Evolutionary conservation across 2,113 vertebrate species (phyloP).

Genomic region (Plestiodon gilberti): DNA sequence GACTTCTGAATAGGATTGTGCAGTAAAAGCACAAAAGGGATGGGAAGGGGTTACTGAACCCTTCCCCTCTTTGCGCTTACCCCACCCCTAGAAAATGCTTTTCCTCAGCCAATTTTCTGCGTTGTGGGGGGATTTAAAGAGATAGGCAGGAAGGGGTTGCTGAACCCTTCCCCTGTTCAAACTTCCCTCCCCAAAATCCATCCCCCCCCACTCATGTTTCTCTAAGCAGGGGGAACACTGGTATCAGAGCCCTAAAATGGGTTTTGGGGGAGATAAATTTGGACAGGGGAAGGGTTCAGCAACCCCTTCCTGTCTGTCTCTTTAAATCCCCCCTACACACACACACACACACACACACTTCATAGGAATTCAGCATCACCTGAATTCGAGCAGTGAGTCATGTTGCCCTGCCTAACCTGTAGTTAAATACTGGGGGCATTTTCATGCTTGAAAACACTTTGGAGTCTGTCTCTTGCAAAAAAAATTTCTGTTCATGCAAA

Average conservation of each 20-base stretch:
- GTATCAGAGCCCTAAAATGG: too few species aligned
- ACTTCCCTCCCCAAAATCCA: not conserved
- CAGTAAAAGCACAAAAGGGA: too few species aligned
- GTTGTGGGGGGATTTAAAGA: not conserved
- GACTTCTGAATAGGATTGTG: too few species aligned
- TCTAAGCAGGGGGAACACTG: too few species aligned
- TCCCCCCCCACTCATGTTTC: too few species aligned
- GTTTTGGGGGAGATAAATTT: not conserved
- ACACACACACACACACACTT: too few species aligned
- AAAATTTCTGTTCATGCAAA: not conserved
- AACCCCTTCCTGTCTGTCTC: not conserved
- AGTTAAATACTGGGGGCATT: not conserved
- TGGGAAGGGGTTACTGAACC: too few species aligned
- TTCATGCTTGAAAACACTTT: not conserved
- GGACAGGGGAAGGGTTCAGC: not conserved
- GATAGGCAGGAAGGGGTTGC: not conserved
- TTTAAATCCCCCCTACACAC: not conserved
- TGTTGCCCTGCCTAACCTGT: not conserved
- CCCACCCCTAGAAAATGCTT: not conserved
- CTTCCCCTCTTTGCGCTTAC: too few species aligned
- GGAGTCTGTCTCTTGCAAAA: not conserved
- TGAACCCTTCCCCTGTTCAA: not conserved
- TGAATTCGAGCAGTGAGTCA: not conserved
- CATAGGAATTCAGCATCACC: not conserved
- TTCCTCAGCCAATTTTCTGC: not conserved